Evolutionary conservation across 2,888 invertebrate genomes (phyloP).

Genomic region (Cheilosia vernalis): DNA sequence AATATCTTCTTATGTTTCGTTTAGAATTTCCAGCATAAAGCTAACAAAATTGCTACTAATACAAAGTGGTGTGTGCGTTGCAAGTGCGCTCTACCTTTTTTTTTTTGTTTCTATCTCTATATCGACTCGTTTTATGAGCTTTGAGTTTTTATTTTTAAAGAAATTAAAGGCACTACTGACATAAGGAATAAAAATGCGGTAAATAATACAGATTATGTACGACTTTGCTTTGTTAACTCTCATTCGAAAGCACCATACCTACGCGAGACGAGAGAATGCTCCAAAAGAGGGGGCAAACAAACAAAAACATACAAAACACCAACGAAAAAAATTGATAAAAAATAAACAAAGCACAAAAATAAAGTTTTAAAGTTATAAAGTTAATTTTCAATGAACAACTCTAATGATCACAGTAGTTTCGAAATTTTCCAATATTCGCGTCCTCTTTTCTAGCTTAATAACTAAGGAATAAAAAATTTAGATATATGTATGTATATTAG

Average conservation of each 20-base stretch:
- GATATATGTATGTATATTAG: constrained; percentile 33
- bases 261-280: constrained; percentile 36
- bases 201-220: constrained; percentile 9
- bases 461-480: constrained; percentile 63
- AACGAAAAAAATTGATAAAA: constrained; percentile 38
- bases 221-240: constrained; percentile 9
- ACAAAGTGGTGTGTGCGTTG: constrained; percentile 64
- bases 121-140: constrained; percentile 30
- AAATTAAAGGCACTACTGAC: constrained; percentile 68
- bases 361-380: constrained; percentile 65
- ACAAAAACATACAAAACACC: constrained; percentile 41
- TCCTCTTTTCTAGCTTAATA: constrained; percentile 55
- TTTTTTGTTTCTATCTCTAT: neutral
- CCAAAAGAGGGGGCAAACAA: constrained; percentile 27
- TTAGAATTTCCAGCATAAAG: constrained; percentile 51
- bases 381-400: constrained; percentile 75
- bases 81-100: constrained; percentile 18
- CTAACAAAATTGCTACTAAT: constrained; percentile 70
- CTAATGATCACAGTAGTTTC: constrained; percentile 75
- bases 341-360: constrained; percentile 37
- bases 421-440: constrained; percentile 66
- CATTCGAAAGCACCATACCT: constrained; percentile 37
- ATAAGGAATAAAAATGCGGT: constrained; percentile 30
- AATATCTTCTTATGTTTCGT: neutral
- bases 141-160: constrained; percentile 9